Conservation (phyloP, 2,113 vertebrate species). For the Microcebus jonahi region DNA sequence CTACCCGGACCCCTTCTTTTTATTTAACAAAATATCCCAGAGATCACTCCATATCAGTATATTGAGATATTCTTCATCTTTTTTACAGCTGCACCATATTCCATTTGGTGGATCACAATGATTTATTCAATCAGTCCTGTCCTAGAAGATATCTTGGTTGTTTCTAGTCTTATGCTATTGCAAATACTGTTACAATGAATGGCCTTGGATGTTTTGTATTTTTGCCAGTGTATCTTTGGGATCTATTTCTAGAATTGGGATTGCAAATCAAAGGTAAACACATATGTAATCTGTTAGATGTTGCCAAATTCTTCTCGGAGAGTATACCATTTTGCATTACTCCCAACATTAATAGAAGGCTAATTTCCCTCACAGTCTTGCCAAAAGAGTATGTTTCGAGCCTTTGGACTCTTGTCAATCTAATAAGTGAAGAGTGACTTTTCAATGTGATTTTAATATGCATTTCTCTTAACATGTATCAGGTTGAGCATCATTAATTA, state of each 20-base stretch:
- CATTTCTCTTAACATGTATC: constrained; percentile 10
- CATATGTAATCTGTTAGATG: not conserved
- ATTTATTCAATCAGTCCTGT: not conserved
- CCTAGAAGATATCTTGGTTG: not conserved
- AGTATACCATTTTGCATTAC: not conserved
- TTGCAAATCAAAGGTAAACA: constrained; percentile 50
- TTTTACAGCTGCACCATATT: not conserved
- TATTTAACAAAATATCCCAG: not conserved
- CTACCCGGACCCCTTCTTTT: not conserved
- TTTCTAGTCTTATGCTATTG: constrained; percentile 1
- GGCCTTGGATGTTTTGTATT: not conserved
- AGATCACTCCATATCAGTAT: not conserved
- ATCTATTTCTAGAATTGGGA: constrained; percentile 23
- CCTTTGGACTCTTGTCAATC: constrained; percentile 31
- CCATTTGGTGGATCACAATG: not conserved
- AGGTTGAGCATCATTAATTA: constrained; percentile 10
- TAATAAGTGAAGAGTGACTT: not conserved
- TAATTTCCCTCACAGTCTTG: not conserved
- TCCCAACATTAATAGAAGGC: not conserved
- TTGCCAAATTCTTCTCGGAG: constrained; percentile 31
- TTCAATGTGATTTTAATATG: constrained; percentile 33
- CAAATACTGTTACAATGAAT: not conserved
- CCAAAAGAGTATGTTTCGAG: constrained; percentile 18
- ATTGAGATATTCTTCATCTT: not conserved
- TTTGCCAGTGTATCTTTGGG: constrained; percentile 4